phyloP scores from a whole-genome alignment of 2,797 vertebrate species.

The Bradypodion ventrale region DNA sequence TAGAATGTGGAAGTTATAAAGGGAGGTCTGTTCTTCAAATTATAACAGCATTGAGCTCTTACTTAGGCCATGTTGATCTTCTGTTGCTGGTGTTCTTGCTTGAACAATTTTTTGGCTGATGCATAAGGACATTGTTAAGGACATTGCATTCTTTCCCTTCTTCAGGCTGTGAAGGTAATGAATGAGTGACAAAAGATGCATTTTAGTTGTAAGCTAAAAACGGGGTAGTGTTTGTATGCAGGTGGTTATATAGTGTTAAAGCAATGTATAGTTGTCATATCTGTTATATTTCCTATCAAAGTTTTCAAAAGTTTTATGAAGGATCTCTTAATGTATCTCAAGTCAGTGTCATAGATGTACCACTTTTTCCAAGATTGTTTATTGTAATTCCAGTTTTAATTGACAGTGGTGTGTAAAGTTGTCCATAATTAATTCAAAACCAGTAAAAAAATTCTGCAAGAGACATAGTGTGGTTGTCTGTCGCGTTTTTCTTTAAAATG shows the following conservation, averaged over 20 bases:
- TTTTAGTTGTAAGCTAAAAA: background rate
- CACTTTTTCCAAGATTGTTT: background rate
- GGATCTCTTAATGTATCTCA: background rate
- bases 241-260: background rate
- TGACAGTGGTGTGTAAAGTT: background rate
- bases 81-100: background rate
- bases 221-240: background rate
- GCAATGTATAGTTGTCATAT: background rate
- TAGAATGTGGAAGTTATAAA: no score
- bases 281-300: background rate
- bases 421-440: conserved; percentile 41
- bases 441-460: background rate
- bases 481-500: conserved; percentile 7
- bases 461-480: conserved; percentile 24
- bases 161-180: background rate
- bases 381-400: no score
- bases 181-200: background rate
- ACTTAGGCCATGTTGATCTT: background rate
- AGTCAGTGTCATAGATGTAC: no score
- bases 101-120: background rate
- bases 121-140: no score
- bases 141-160: background rate
- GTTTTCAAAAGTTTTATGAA: background rate
- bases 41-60: background rate
- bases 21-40: background rate